Evolutionary conservation across 2,113 vertebrate genomes (phyloP).

Genomic region (Tachycineta bicolor): DNA sequence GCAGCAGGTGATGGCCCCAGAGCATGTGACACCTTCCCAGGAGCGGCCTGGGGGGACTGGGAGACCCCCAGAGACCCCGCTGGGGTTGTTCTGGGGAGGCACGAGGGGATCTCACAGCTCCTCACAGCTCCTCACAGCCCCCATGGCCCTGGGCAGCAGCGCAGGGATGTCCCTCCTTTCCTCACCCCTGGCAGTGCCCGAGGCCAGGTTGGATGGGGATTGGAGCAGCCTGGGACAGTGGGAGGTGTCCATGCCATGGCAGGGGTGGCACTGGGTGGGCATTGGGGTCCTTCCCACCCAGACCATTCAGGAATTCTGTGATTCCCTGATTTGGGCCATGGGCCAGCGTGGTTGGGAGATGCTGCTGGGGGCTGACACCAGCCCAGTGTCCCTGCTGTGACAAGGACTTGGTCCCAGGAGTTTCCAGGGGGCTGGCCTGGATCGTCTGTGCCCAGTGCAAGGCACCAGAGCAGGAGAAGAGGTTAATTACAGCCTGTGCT

Average conservation of each 20-base stretch:
- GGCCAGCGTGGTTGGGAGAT: background rate
- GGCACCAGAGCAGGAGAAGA: background rate
- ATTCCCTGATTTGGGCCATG: background rate
- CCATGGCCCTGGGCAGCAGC: background rate
- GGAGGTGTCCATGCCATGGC: background rate
- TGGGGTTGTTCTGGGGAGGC: background rate
- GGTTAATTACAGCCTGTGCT: slow-evolving; percentile 11
- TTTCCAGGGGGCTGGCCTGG: background rate
- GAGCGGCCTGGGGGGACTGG: accelerated
- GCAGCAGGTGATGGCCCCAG: background rate
- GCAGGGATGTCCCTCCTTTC: background rate
- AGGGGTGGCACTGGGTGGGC: background rate
- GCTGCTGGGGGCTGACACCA: background rate
- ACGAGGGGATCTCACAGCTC: accelerated
- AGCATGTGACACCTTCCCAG: background rate
- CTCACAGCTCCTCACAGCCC: background rate
- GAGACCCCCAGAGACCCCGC: background rate
- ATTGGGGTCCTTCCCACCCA: background rate
- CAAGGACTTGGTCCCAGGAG: background rate
- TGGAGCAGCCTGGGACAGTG: background rate
- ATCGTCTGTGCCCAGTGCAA: background rate
- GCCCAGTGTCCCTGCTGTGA: background rate
- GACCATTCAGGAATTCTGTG: background rate
- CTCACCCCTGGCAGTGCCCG: background rate
- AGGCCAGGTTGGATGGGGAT: background rate